These are phyloP conservation scores for Ophion ventricosus DNA, from an alignment of 2,888 invertebrate genomes.

Conservation along the genomic window DNA sequence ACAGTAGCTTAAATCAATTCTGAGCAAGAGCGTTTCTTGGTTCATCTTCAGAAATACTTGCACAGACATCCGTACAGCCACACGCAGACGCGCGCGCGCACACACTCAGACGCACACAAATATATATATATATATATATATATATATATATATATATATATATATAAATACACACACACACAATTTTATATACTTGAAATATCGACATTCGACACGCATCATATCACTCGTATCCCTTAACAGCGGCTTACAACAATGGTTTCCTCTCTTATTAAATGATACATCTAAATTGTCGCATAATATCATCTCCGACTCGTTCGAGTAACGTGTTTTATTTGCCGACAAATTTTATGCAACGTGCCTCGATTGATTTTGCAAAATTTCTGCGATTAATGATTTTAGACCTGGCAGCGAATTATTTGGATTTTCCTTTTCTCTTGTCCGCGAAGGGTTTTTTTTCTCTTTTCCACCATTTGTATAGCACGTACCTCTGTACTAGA, in stretches of 20 bases:
- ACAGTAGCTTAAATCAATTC: conserved; percentile 80
- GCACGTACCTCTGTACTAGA: conserved; percentile 48
- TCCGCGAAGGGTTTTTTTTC: conserved; percentile 7
- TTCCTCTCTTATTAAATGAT: conserved; percentile 26
- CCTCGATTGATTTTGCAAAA: conserved; percentile 28
- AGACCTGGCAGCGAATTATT: conserved; percentile 43
- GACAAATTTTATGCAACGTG: conserved; percentile 24
- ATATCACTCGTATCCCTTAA: conserved; percentile 50
- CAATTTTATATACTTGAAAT: conserved; percentile 45
- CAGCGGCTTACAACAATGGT: conserved; percentile 48
- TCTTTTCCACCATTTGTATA: conserved; percentile 25
- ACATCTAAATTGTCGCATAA: conserved; percentile 29
- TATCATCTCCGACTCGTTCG: conserved; percentile 36
- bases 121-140: conserved; percentile 18
- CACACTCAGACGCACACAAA: not conserved
- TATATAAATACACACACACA: conserved; percentile 13
- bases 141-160: conserved; percentile 16
- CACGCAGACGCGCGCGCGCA: conserved; percentile 75
- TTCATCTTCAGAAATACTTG: conserved; percentile 79
- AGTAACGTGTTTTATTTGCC: conserved; percentile 12
- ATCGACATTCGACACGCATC: conserved; percentile 49
- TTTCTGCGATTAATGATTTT: conserved; percentile 26
- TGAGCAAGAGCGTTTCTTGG: conserved; percentile 81
- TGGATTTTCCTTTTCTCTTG: not conserved
- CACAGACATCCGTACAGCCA: conserved; percentile 65